Base-by-base conservation (phyloP, 2,888 invertebrate species). In the Leptopterna dolabrata region DNA sequence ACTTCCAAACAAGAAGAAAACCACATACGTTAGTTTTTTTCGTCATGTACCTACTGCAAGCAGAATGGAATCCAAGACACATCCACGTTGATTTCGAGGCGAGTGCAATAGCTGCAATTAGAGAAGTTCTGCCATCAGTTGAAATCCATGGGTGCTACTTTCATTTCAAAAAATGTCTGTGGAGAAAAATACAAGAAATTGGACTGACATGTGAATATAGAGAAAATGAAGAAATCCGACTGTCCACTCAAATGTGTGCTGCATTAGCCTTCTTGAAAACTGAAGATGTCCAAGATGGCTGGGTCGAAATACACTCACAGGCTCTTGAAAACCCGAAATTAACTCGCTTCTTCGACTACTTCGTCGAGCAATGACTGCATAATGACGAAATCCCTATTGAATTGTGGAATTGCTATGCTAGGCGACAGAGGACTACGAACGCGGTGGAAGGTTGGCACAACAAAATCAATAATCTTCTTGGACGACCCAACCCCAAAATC, bases 371-470 rank as follows among this genome's bases (percentile, higher is more conserved):
- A 7, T 82, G 51, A 55, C 63, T 82, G 36, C 27, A 55, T 29
- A 82, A 82, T 19, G 29, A 1, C 4, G 6, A n/a, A 3, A 3
- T 36, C 13, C 80, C 82, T 4, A 7, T 19, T 29, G 4, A 27
- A 55, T 3, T 82, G 29, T 82, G 63, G 55, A 82, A 51, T 27
- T 47, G 47, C 1, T 16, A 63, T 19, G 55, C 16, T 16, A 27
- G 27, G n/a, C n/a, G 55, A 55, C 82, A 55, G 24, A 7, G 55
- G 6, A 82, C 82, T 2, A 82, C 47, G 2, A 82, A 82, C 30
- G 55, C 63, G 0, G 82, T 82, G 1, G 82, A 55, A 27, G 82
- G 82, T 9, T 82, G 63, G 82, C n/a, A 82, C n/a, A 51, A 45
- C 9, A n/a, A n/a, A n/a, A n/a, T n/a, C n/a, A n/a, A n/a, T n/a